phyloP scores from a whole-genome alignment of 2,113 vertebrate species.

The Amia ocellicauda region DNA sequence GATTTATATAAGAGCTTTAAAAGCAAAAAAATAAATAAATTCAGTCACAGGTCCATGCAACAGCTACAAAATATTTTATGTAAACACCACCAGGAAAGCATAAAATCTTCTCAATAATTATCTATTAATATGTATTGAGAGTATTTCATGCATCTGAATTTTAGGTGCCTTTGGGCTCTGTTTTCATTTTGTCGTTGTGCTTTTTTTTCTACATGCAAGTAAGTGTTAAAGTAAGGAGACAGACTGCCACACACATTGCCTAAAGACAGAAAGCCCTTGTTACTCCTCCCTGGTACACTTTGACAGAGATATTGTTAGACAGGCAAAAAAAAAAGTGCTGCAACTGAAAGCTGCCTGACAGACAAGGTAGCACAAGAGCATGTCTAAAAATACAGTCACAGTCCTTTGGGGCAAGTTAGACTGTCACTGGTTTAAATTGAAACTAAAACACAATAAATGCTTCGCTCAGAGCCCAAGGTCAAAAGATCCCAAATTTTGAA shows the following conservation, averaged over 20 bases:
- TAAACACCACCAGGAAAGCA: neutral
- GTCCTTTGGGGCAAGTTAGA: constrained; percentile 54
- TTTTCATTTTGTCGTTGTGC: neutral
- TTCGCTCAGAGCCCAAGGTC: constrained; percentile 19
- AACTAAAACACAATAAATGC: constrained; percentile 24
- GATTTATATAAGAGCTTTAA: neutral
- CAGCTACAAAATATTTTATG: no score
- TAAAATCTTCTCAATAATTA: neutral
- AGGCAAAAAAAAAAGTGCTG: constrained; percentile 27
- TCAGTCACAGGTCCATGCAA: no score
- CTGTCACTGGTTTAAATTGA: constrained; percentile 52
- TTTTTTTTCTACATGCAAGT: constrained; percentile 22
- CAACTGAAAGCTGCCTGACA: constrained; percentile 50
- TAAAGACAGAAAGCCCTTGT: constrained; percentile 40
- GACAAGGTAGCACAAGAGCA: constrained; percentile 39
- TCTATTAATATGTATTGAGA: neutral
- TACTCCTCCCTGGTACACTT: constrained; percentile 42
- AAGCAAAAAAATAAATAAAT: neutral
- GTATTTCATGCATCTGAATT: neutral
- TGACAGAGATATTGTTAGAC: constrained; percentile 53
- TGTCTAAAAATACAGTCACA: constrained; percentile 56
- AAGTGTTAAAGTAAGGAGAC: constrained; percentile 39
- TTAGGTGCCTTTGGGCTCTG: neutral
- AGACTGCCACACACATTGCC: constrained; percentile 38
- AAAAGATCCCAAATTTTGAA: constrained; percentile 32